phyloP scores from a whole-genome alignment of 2,888 invertebrate genomes.

The Epicampocera succincta region DNA sequence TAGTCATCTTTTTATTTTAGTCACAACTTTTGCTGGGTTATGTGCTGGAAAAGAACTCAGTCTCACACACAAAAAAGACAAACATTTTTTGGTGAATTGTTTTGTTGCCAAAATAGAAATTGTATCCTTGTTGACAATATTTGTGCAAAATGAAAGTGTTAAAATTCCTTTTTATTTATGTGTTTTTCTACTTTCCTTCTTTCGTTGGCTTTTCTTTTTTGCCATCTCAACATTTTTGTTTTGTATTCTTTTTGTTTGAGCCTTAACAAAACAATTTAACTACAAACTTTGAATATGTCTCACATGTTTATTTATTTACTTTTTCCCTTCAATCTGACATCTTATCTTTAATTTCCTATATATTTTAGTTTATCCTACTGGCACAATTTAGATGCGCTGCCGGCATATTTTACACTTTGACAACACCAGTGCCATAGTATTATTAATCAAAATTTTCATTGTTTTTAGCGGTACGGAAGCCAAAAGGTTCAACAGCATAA shows the following conservation, averaged over 20 bases:
- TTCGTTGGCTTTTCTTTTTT: constrained; percentile 8
- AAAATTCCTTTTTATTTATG: constrained; percentile 58
- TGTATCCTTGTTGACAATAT: constrained; percentile 59
- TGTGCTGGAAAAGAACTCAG: neutral
- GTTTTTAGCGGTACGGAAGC: too few species aligned
- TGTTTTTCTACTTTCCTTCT: constrained; percentile 19
- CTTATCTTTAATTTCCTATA: neutral
- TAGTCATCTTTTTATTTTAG: neutral
- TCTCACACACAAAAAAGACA: neutral
- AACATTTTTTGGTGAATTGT: constrained; percentile 21
- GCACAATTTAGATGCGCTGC: too few species aligned
- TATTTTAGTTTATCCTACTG: neutral
- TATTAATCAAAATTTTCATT: too few species aligned
- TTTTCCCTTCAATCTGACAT: neutral
- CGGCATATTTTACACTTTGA: too few species aligned
- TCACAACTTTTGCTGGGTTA: constrained; percentile 37
- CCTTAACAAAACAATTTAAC: constrained; percentile 52
- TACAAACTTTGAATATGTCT: constrained; percentile 31
- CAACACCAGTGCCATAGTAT: too few species aligned
- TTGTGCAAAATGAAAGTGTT: constrained; percentile 64
- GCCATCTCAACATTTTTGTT: constrained; percentile 26
- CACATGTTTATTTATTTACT: constrained; percentile 11
- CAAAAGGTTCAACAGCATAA: too few species aligned
- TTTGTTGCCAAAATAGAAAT: constrained; percentile 51
- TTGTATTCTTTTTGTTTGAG: constrained; percentile 38